These are phyloP conservation scores for Macrophya alboannulata DNA, from an alignment of 2,888 invertebrate genomes.

Conservation along the genomic window DNA sequence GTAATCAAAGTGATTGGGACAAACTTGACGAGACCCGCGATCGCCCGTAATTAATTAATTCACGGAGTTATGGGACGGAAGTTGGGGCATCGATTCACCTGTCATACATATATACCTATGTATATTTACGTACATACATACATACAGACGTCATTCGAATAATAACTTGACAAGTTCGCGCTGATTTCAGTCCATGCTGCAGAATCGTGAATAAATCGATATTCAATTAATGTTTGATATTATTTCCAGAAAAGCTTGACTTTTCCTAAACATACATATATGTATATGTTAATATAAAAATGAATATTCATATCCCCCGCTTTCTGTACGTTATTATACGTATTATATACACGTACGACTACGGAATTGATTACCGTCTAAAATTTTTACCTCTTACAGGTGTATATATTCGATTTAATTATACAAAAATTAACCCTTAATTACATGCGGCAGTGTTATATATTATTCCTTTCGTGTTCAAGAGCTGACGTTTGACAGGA, in stretches of 20 bases:
- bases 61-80: constrained; percentile 25
- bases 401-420: background rate
- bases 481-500: constrained; percentile 16
- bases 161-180: background rate
- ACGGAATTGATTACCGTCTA: background rate
- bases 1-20: background rate
- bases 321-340: no score
- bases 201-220: background rate
- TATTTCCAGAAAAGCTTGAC: background rate
- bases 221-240: background rate
- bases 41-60: constrained; percentile 48
- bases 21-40: background rate
- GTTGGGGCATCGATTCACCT: constrained; percentile 43
- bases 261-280: background rate
- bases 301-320: background rate
- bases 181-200: background rate
- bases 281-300: background rate
- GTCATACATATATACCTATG: background rate
- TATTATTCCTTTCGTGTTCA: background rate
- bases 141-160: constrained; percentile 5
- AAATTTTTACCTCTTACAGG: background rate
- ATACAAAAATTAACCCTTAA: background rate
- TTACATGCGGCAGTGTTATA: background rate
- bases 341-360: background rate
- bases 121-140: no score